A percentile compares a stretch with the other conserved stretches of the same genome.
phyloP scores from a whole-genome alignment of 37 sponge, comb jelly and placozoan species.

The Beroe forskalii region DNA sequence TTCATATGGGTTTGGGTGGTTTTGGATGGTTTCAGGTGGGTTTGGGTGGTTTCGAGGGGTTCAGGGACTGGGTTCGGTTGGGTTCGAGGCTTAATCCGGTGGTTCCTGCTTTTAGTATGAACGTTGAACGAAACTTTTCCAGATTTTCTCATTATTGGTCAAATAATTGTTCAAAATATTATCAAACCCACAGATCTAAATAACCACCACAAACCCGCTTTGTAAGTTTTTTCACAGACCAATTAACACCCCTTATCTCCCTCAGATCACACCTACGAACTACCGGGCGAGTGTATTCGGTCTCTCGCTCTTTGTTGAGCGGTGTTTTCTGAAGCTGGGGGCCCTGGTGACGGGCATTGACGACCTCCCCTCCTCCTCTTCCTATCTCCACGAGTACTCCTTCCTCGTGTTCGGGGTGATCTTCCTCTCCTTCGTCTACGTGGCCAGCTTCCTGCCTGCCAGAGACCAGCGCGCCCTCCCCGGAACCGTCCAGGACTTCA shows the following conservation, averaged over 20 bases:
- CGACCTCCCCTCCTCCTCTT: background rate
- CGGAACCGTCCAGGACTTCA: background rate
- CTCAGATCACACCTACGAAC: constrained; percentile 10
- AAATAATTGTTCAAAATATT: background rate
- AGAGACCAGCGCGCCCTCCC: background rate
- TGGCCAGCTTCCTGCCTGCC: constrained; percentile 20
- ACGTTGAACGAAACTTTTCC: too few species aligned
- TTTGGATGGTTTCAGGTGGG: too few species aligned
- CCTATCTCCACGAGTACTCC: constrained; percentile 19
- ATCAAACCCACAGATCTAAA: background rate
- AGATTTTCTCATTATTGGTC: background rate
- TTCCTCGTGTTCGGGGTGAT: constrained; percentile 34
- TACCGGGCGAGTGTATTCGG: constrained; percentile 18
- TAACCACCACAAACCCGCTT: too few species aligned
- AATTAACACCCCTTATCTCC: background rate
- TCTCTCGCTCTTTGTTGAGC: background rate
- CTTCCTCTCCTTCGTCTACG: constrained; percentile 10
- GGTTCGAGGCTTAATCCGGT: too few species aligned
- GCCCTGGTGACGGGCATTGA: background rate
- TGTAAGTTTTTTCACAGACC: too few species aligned
- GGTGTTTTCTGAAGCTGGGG: background rate
- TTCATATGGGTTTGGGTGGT: too few species aligned
- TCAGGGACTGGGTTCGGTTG: too few species aligned
- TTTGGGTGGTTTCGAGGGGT: too few species aligned
- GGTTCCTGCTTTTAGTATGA: too few species aligned